Conservation (phyloP, 2,888 invertebrate species). For the Lamproptera curius region DNA sequence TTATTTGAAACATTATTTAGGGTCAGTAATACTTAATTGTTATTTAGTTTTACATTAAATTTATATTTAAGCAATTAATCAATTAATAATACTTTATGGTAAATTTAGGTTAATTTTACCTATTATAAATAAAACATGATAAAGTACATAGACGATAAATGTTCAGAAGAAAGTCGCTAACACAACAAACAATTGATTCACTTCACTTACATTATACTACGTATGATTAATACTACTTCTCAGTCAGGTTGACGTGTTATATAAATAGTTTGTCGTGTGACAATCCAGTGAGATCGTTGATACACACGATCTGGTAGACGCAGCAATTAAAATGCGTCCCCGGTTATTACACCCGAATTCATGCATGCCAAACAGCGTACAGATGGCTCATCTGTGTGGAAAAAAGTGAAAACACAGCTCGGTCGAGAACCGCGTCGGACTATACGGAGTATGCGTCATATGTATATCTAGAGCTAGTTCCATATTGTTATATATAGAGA, state of each 20-base stretch:
- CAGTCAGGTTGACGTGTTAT: constrained; percentile 7
- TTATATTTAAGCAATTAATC: neutral
- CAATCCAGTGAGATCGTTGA: constrained; percentile 46
- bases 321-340: constrained; percentile 44
- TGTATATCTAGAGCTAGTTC: too few species aligned
- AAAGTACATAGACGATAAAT: too few species aligned
- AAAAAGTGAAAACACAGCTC: constrained; percentile 37
- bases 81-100: neutral
- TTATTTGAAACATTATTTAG: too few species aligned
- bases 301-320: constrained; percentile 48
- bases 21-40: too few species aligned
- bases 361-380: constrained; percentile 42
- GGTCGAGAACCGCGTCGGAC: neutral
- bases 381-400: constrained; percentile 30
- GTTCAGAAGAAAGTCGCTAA: too few species aligned
- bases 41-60: too few species aligned
- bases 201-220: too few species aligned
- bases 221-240: too few species aligned
- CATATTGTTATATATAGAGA: too few species aligned
- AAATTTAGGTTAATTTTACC: neutral
- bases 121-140: too few species aligned
- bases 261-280: constrained; percentile 29
- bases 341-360: constrained; percentile 69
- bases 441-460: neutral
- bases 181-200: too few species aligned